Evolutionary conservation across 2,797 vertebrate genomes (phyloP), one percentile per base, ranked within the genome.

Genomic region (Philypnodon macrostomus): DNA sequence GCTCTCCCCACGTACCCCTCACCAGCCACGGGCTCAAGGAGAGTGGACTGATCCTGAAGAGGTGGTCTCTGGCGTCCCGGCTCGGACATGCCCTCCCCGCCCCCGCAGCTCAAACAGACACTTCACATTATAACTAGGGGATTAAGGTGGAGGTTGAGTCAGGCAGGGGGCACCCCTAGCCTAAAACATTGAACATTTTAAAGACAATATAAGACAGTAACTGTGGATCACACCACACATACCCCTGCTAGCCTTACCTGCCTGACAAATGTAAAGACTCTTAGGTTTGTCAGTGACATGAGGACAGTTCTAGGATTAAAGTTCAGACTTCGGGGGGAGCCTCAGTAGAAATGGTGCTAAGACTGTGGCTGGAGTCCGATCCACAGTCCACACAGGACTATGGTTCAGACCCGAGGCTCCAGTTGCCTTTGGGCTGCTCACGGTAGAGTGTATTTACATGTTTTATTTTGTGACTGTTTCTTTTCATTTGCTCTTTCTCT

Each of bases 41-140:
- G 87, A 95, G 92, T 89, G 86, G 92, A 99, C 93, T 96, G 89
- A 94, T 96, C 93, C 93, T 90, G 93, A 97, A 98, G 95, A 97
- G 93, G 92, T 90, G 93, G 92, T 96, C 91, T 84, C 90, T 90
- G 90, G 83, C 90, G 89, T 91, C 88, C 79, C 85, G 81, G 89
- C 91, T 87, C 70, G 87, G 87, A 90, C 88, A 81, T 86, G 65
- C 73, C 73, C 78, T 70, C 84, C 76, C 89, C 69, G 84, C 79
- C 79, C 76, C 91, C 82, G 45, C 82, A 77, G 66, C 79, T 74
- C 79, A 85, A 82, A 75, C 83, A 96, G 92, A 93, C 93, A 93
- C 84, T 88, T 92, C 89, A 86, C 91, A 91, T 85, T 90, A 85
- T 92, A 91, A 84, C 58, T 92, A 90, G 89, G 90, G 92, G 91